A percentile compares a stretch with the other conserved stretches of the same genome.
Evolutionary conservation across 2,797 vertebrate genomes (phyloP).

Genomic region (Muscicapa comitata): DNA sequence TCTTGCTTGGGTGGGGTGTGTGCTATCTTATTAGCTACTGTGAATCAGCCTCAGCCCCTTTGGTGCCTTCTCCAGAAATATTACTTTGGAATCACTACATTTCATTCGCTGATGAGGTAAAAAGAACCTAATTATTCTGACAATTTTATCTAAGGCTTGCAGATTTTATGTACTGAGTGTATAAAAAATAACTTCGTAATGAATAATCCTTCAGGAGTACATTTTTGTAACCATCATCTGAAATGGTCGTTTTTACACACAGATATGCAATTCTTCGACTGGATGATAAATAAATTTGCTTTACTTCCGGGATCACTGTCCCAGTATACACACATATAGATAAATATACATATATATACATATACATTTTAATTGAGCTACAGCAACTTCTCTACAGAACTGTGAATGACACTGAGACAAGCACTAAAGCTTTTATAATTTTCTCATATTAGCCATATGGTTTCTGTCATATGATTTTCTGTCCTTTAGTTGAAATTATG

Average conservation of each 20-base stretch:
- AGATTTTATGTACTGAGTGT: conserved; percentile 48
- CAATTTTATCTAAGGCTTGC: conserved; percentile 68
- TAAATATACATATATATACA: not conserved
- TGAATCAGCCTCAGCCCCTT: conserved; percentile 17
- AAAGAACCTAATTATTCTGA: conserved; percentile 55
- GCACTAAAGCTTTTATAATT: not conserved
- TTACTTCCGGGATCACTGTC: not conserved
- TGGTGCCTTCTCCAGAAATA: conserved; percentile 44
- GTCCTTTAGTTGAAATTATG: not conserved
- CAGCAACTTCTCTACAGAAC: not conserved
- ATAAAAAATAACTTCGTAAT: conserved; percentile 52
- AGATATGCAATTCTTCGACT: conserved; percentile 15
- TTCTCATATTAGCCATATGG: not conserved
- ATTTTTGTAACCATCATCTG: conserved; percentile 50
- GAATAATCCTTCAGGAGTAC: conserved; percentile 40
- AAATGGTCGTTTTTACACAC: conserved; percentile 1
- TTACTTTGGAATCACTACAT: conserved; percentile 38
- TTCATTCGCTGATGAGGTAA: conserved; percentile 39
- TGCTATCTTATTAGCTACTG: not conserved
- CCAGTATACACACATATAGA: not conserved
- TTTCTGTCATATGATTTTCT: not conserved
- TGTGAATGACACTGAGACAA: not conserved
- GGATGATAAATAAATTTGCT: conserved; percentile 16
- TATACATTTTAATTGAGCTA: not conserved
- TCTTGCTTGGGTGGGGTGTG: not conserved